Percentiles rank a stretch among this genome's conserved stretches.
Conservation (phyloP, 1,140 invertebrate genomes). For the Leptonema lineaticorne region DNA sequence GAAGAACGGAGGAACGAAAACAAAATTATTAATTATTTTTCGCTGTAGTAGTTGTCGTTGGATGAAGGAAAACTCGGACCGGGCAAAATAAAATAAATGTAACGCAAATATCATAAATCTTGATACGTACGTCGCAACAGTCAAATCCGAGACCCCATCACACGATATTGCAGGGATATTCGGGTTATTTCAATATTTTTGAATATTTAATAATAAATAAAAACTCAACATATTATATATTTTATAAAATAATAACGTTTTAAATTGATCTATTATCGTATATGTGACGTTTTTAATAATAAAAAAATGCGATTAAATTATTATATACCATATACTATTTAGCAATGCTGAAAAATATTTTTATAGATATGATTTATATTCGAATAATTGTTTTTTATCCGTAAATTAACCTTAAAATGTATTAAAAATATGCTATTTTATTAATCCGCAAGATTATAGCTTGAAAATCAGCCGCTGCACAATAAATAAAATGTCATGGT, state of each 20-base stretch:
- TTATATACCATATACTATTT: no score
- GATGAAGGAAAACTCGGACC: constrained; percentile 28
- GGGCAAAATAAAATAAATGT: constrained; percentile 36
- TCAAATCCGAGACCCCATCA: constrained; percentile 33
- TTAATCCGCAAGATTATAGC: no score
- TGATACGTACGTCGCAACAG: constrained; percentile 36
- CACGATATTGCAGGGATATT: constrained; percentile 6
- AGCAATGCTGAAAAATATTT: no score
- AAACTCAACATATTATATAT: neutral
- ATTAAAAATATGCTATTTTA: no score
- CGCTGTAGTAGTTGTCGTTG: constrained; percentile 30
- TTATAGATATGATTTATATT: no score
- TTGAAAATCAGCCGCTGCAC: neutral
- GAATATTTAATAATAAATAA: neutral
- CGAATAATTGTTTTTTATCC: no score
- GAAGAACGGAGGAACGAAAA: constrained; percentile 37
- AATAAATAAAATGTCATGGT: neutral
- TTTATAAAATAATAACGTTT: neutral
- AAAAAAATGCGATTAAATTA: neutral
- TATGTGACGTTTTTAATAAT: no score
- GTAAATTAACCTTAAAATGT: no score
- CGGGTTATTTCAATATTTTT: neutral
- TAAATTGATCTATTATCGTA: no score
- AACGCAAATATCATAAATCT: constrained; percentile 40
- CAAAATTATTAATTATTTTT: constrained; percentile 41